Evolutionary conservation across 2,113 vertebrate genomes (phyloP).

Genomic region (Chaetodon trifascialis): DNA sequence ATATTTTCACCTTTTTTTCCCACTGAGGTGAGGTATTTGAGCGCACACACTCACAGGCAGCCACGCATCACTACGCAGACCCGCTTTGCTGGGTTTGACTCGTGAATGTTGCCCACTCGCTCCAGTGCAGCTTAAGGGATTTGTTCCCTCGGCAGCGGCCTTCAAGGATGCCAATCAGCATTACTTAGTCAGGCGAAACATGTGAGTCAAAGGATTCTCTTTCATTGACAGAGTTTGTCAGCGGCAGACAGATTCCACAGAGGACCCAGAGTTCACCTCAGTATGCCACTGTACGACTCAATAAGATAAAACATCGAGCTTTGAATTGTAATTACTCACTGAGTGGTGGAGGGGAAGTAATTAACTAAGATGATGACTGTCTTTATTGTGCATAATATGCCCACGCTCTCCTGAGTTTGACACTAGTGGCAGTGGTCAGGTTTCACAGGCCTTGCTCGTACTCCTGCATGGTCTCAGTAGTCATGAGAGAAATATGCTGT

Average conservation of each 20-base stretch:
- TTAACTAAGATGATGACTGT: neutral
- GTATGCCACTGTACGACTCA: neutral
- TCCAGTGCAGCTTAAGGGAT: slow-evolving; percentile 61
- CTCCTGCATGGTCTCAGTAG: neutral
- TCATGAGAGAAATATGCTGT: neutral
- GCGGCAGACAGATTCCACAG: neutral
- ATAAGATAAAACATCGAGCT: neutral
- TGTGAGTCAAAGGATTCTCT: slow-evolving; percentile 32
- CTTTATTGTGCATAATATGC: slow-evolving; percentile 12
- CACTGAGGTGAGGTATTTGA: slow-evolving; percentile 16
- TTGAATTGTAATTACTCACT: neutral
- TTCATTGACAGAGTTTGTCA: slow-evolving; percentile 34
- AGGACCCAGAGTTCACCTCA: neutral
- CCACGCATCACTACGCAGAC: slow-evolving; percentile 43
- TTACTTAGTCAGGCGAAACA: slow-evolving; percentile 50
- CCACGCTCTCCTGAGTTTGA: neutral
- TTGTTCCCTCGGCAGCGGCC: slow-evolving; percentile 55
- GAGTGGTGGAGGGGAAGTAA: neutral
- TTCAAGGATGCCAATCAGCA: slow-evolving; percentile 55
- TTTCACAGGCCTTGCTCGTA: slow-evolving; percentile 23
- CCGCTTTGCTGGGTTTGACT: slow-evolving; percentile 34
- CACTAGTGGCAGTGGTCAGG: neutral
- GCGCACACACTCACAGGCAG: neutral
- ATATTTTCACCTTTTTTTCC: neutral
- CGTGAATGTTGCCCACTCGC: slow-evolving; percentile 45